These are phyloP conservation scores for Blera fallax DNA, from an alignment of 2,888 invertebrate species.

Conservation along the genomic window DNA sequence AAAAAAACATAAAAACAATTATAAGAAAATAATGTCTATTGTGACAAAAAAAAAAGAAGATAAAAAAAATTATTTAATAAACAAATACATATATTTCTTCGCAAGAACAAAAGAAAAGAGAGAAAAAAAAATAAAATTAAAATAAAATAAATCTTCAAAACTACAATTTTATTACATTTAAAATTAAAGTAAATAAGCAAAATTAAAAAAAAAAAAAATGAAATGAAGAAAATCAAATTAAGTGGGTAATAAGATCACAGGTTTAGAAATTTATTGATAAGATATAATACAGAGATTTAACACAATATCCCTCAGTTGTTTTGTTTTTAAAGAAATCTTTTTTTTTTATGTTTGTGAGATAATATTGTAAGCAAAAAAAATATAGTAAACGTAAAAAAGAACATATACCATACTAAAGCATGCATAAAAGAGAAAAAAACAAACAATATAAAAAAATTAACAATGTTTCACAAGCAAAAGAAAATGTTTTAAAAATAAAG, in stretches of 20 bases:
- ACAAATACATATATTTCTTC: slow-evolving; percentile 40
- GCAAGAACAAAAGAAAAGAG: slow-evolving; percentile 12
- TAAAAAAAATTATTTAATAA: slow-evolving; percentile 26
- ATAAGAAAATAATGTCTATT: slow-evolving; percentile 33
- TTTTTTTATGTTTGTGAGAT: slow-evolving; percentile 64
- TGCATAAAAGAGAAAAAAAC: slow-evolving; percentile 51
- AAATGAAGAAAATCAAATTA: slow-evolving; percentile 37
- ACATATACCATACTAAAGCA: slow-evolving; percentile 65
- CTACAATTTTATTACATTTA: slow-evolving; percentile 38
- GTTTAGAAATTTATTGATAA: slow-evolving; percentile 54
- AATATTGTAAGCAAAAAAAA: slow-evolving; percentile 56
- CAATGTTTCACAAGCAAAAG: slow-evolving; percentile 69
- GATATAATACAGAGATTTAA: slow-evolving; percentile 57
- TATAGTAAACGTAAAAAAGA: slow-evolving; percentile 47
- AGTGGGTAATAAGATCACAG: slow-evolving; percentile 52
- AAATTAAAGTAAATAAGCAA: slow-evolving; percentile 46
- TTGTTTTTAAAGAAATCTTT: slow-evolving; percentile 33
- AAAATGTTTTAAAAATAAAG: slow-evolving; percentile 73
- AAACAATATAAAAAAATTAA: slow-evolving; percentile 57
- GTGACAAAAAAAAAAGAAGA: slow-evolving; percentile 47
- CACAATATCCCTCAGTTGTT: slow-evolving; percentile 59
- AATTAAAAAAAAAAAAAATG: slow-evolving; percentile 35
- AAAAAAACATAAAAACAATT: slow-evolving; percentile 1
- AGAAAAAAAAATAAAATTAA: slow-evolving; percentile 24
- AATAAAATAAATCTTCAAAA: slow-evolving; percentile 36